Evolutionary conservation across 2,888 invertebrate species (phyloP), one percentile per base, ranked within the genome.

Genomic region (Cheilosia vernalis): DNA sequence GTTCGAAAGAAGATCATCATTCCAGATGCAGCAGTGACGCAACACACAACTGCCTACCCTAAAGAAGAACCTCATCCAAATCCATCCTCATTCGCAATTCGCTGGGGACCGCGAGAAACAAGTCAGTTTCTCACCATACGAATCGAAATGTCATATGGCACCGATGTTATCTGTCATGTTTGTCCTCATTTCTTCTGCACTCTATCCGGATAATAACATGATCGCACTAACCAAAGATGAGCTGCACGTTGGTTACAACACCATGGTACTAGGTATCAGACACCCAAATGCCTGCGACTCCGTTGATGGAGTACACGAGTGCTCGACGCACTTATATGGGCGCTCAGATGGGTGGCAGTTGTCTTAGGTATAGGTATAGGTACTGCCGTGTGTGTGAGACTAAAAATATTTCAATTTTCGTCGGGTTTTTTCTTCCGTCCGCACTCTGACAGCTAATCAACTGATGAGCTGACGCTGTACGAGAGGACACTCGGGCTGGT

Each of bases 131-230:
- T 74, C 76, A 77, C 83, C 85, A 63, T 83, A 79, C 69, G 69
- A 78, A 79, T 72, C 81, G 76, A 69, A 84, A 85, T 85, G 85
- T 85, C 85, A 85, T 85, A 85, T 77, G 85, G 61, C 85, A 85
- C 72, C 76, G 79, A 81, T 85, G 85, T 85, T 64, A 72, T 81
- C 67, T 85, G 85, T 85, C 85, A 85, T 85, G 85, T 81, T 73
- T 85, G 85, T 85, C 85, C 85, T 27, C 85, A 77, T 85, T 85
- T 77, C 81, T 56, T 40, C 21, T 81, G 72, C 77, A 85, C 85
- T 81, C 49, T 55, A 76, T 80, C 80, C 60, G 80, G 84, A 44
- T 42, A 61, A 80, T 76, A 81, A 60, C 80, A 85, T 81, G 76
- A 56, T 81, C 55, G 67, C 63, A 30, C 70, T 40, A 63, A 27